phyloP scores from a whole-genome alignment of 1,140 invertebrate genomes.

The Phocides pigmalion region DNA sequence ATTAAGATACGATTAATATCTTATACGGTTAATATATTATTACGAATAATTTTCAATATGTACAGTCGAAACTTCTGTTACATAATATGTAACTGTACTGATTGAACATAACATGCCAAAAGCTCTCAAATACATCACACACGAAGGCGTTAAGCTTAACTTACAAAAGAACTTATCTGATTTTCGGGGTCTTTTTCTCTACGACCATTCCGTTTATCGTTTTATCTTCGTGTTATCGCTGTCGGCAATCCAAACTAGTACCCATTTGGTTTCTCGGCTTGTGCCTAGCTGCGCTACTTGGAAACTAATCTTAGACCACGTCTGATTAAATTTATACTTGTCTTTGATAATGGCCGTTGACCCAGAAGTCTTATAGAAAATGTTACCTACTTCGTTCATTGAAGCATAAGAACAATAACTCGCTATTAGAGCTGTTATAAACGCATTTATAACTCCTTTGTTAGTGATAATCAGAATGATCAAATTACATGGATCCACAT shows the following conservation, averaged over 20 bases:
- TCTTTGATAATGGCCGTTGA: background rate
- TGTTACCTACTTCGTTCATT: background rate
- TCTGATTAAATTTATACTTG: slow-evolving; percentile 13
- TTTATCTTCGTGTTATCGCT: slow-evolving; percentile 31
- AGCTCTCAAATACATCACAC: background rate
- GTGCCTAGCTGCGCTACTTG: slow-evolving; percentile 20
- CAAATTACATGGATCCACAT: too few relatives aligned
- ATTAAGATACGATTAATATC: too few relatives aligned
- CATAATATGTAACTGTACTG: background rate
- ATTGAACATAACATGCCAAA: background rate
- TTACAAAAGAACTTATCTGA: slow-evolving; percentile 31
- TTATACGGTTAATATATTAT: too few relatives aligned
- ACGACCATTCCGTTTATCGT: slow-evolving; percentile 29
- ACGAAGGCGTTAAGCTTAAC: slow-evolving; percentile 15
- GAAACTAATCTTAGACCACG: slow-evolving; percentile 16
- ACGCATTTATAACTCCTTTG: too few relatives aligned
- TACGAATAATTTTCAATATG: background rate
- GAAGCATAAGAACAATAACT: background rate
- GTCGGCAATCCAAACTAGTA: slow-evolving; percentile 31
- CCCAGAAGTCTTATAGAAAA: background rate
- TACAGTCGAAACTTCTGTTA: too few relatives aligned
- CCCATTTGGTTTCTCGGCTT: slow-evolving; percentile 23
- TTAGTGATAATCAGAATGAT: too few relatives aligned
- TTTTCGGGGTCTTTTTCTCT: slow-evolving; percentile 17
- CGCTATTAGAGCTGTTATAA: too few relatives aligned